Evolutionary conservation across 2,797 vertebrate genomes (phyloP).

Genomic region (Poecilia velifera): DNA sequence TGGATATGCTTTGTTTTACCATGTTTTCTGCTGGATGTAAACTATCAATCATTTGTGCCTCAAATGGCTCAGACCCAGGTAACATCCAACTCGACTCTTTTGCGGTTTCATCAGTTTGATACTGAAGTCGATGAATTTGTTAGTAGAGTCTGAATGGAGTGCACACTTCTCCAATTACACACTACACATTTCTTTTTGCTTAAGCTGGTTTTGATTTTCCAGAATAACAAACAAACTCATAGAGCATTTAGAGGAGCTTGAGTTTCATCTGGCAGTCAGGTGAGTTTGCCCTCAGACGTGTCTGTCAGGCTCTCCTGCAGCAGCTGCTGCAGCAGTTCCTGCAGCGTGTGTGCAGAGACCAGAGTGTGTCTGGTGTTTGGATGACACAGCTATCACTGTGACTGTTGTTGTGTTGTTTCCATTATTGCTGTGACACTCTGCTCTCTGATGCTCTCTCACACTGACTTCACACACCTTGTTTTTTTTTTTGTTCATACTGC

Average conservation of each 20-base stretch:
- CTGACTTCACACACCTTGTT: neutral
- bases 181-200: neutral
- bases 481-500: neutral
- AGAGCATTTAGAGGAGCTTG: neutral
- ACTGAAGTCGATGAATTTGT: neutral
- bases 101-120: neutral
- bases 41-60: neutral
- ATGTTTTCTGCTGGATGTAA: neutral
- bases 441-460: neutral
- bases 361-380: slow-evolving; percentile 2
- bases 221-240: neutral
- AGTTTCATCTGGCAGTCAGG: neutral
- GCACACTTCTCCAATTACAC: neutral
- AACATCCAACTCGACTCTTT: neutral
- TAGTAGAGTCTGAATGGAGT: neutral
- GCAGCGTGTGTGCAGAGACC: neutral
- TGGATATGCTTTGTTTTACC: neutral
- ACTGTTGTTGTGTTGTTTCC: slow-evolving; percentile 8
- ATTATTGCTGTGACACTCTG: slow-evolving; percentile 5
- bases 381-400: neutral
- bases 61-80: neutral
- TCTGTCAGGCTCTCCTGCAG: neutral
- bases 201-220: neutral
- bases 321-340: neutral
- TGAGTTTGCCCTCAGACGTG: neutral